These are phyloP conservation scores for Folsomia candida DNA, from an alignment of 2,888 invertebrate species.

Conservation along the genomic window DNA sequence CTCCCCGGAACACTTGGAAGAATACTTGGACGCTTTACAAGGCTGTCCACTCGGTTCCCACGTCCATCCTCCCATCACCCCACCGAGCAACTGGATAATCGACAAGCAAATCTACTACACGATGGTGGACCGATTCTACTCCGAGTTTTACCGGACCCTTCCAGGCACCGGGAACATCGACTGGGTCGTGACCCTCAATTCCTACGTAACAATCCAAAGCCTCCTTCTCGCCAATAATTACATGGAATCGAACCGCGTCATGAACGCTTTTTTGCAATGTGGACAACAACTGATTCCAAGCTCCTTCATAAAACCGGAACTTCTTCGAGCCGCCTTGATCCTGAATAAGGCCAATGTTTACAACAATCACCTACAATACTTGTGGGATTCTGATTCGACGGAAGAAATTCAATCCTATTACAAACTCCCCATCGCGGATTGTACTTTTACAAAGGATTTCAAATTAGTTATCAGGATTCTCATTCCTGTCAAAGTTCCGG, in stretches of 20 bases:
- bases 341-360: slow-evolving; percentile 23
- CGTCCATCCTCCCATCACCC: not conserved
- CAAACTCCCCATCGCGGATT: slow-evolving; percentile 37
- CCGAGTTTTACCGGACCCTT: slow-evolving; percentile 26
- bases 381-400: slow-evolving; percentile 12
- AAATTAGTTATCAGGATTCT: slow-evolving; percentile 31
- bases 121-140: slow-evolving; percentile 38
- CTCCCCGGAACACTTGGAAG: slow-evolving; percentile 21
- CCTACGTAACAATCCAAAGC: slow-evolving; percentile 34
- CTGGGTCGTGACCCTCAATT: slow-evolving; percentile 37
- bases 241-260: slow-evolving; percentile 36
- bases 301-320: slow-evolving; percentile 26
- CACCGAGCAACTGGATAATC: slow-evolving; percentile 32
- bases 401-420: slow-evolving; percentile 37
- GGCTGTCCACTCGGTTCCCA: not conserved
- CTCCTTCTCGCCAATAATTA: slow-evolving; percentile 40
- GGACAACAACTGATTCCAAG: slow-evolving; percentile 33
- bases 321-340: slow-evolving; percentile 22
- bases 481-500: slow-evolving; percentile 22
- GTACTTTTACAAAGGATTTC: slow-evolving; percentile 36
- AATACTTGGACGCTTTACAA: slow-evolving; percentile 25
- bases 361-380: slow-evolving; percentile 14
- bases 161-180: slow-evolving; percentile 34
- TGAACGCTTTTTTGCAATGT: slow-evolving; percentile 30
- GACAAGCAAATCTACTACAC: slow-evolving; percentile 40